Conservation (phyloP, 2,888 invertebrate genomes). For the Noctua janthina region DNA sequence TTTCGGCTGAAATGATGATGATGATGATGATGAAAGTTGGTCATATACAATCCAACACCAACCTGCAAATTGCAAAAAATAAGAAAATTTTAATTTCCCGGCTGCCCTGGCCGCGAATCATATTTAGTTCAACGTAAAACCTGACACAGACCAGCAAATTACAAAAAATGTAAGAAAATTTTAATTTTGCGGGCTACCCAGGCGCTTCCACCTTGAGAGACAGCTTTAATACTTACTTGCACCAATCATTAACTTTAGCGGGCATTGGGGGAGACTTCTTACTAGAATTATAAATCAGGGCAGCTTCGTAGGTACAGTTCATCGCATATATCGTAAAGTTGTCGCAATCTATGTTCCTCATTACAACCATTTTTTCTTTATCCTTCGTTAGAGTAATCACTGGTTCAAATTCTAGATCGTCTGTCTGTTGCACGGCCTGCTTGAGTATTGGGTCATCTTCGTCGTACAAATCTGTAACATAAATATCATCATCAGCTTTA, state of each 20-base stretch:
- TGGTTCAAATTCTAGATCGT: conserved; percentile 78
- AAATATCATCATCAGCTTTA: not conserved
- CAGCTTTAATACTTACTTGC: conserved; percentile 67
- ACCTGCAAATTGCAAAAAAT: too few species aligned
- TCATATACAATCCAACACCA: too few species aligned
- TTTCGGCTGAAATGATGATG: too few species aligned
- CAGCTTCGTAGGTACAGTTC: conserved; percentile 80
- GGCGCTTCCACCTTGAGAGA: too few species aligned
- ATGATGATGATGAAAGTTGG: too few species aligned
- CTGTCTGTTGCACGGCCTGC: conserved; percentile 26
- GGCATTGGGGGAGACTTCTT: conserved; percentile 81
- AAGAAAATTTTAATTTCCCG: too few species aligned
- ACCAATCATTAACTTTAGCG: conserved; percentile 80
- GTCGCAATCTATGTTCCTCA: conserved; percentile 79
- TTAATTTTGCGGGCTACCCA: too few species aligned
- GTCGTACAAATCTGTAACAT: conserved; percentile 69
- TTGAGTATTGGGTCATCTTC: conserved; percentile 64
- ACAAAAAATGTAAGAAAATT: too few species aligned
- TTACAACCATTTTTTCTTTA: conserved; percentile 66
- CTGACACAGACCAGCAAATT: too few species aligned
- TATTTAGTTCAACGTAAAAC: too few species aligned
- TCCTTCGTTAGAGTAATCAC: conserved; percentile 67
- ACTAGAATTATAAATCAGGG: conserved; percentile 79
- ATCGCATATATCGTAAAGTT: conserved; percentile 77
- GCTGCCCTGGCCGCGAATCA: too few species aligned